Evolutionary conservation across 2,797 vertebrate species (phyloP), one percentile per base, ranked within the genome.

Genomic region (Cossypha dichroa): DNA sequence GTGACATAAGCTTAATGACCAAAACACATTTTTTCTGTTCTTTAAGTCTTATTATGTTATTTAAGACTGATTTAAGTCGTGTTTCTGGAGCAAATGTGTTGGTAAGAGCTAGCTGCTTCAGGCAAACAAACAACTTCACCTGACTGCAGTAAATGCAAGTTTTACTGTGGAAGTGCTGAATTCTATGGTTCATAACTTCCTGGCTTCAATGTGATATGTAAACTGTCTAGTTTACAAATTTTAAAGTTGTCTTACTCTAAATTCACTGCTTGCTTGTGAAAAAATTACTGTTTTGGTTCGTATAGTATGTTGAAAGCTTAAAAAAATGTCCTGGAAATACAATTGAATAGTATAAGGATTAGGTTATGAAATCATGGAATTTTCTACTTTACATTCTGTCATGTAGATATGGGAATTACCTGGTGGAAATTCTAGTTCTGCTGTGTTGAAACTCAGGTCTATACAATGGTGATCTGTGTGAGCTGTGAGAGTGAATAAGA

Each of bases 371-470:
- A 83, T n/a, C 17, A 51, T 38, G 26, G 10, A 77, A 88, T 26
- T 59, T 92, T 67, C 45, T 56, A 38, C 36, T 18, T 74, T 80
- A 38, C 2, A 1, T 56, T 41, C 60, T 59, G 29, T 90, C 52
- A 83, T 25, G 56, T 23, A 49, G 48, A 55, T 31, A 59, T 0
- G 0, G 52, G 36, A 83, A 83, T 49, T 49, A 90, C 45, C 36
- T 59, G 20, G 59, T 79, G 48, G 87, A 72, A 89, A 85, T 76
- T 91, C 67, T 87, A 63, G 67, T 80, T 94, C 68, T 77, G 48
- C 43, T 55, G 16, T 25, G 52, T 63, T 56, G 60, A 88, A 94
- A 94, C 10, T 84, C 74, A 36, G 1, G 1, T 82, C 87, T 8
- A 6, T 82, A 81, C 40, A 73, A 45, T 2, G 15, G 16, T 74